Conservation (phyloP, 2,797 vertebrate genomes). For the Telmatherina bonti region DNA sequence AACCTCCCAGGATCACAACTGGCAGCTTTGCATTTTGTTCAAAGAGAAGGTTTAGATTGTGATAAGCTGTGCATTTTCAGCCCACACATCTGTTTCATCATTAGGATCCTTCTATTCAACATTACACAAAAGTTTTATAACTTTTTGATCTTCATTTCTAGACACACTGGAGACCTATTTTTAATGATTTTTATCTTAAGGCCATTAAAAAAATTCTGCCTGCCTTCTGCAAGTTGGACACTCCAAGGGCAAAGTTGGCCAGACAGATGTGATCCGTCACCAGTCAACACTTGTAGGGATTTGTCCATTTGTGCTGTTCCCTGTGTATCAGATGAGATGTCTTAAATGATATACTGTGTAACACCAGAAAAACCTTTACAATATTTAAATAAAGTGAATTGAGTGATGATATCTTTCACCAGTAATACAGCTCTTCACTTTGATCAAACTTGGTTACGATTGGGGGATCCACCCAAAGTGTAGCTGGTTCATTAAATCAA, state of each 20-base stretch:
- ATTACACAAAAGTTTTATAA: not conserved
- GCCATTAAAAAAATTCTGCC: not conserved
- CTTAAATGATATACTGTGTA: conserved; percentile 1
- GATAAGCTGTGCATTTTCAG: conserved; percentile 4
- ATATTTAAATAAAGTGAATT: not conserved
- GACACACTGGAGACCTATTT: not conserved
- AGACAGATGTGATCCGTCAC: conserved; percentile 26
- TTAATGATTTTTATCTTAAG: conserved; percentile 2
- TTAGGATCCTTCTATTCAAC: not conserved
- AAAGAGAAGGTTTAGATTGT: conserved; percentile 6
- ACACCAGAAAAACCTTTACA: not conserved
- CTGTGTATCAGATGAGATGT: conserved; percentile 17
- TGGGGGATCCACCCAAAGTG: not conserved
- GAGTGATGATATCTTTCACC: not conserved
- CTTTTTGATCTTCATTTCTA: conserved; percentile 13
- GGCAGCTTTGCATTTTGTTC: conserved; percentile 31
- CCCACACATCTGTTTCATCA: not conserved
- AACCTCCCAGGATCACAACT: conserved; percentile 12
- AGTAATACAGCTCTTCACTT: not conserved
- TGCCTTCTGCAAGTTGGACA: conserved; percentile 4
- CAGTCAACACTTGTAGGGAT: conserved; percentile 20
- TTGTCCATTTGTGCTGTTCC: conserved; percentile 5
- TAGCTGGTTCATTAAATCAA: not conserved
- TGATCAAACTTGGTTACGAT: not conserved
- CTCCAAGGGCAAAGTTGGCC: not conserved